Conservation (phyloP, 37 sponge, comb jelly and placozoan species). For the Amphimedon queenslandica region DNA sequence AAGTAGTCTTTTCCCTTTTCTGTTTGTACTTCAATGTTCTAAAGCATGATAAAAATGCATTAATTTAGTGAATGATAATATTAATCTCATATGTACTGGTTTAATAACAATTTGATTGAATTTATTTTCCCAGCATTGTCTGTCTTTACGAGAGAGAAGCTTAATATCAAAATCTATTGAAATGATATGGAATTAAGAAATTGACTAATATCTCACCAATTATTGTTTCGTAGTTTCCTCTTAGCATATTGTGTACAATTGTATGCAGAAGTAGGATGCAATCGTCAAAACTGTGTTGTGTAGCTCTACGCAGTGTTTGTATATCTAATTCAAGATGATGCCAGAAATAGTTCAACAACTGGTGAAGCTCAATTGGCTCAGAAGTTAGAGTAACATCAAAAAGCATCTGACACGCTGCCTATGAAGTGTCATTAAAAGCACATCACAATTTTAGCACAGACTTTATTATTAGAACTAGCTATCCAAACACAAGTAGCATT, state of each 20-base stretch:
- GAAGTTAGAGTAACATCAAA: neutral
- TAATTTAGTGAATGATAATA: neutral
- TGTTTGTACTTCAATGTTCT: neutral
- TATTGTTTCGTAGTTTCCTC: neutral
- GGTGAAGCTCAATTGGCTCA: neutral
- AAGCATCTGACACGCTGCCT: neutral
- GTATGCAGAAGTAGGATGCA: neutral
- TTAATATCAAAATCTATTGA: neutral
- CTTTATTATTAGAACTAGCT: neutral
- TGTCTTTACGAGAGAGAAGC: neutral
- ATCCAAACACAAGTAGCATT: neutral
- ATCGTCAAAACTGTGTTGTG: neutral
- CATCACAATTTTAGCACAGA: no score
- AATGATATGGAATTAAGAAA: neutral
- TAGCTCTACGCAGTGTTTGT: neutral
- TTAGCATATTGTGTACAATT: constrained; percentile 3
- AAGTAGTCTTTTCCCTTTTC: neutral
- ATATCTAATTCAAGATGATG: constrained; percentile 9
- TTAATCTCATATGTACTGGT: neutral
- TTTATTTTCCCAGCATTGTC: neutral
- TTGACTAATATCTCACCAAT: neutral
- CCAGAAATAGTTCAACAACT: neutral
- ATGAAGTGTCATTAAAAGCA: no score
- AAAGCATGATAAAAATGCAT: neutral
- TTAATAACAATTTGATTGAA: neutral